Conservation (phyloP, 2,888 invertebrate genomes). For the Scaptomyza parva region DNA sequence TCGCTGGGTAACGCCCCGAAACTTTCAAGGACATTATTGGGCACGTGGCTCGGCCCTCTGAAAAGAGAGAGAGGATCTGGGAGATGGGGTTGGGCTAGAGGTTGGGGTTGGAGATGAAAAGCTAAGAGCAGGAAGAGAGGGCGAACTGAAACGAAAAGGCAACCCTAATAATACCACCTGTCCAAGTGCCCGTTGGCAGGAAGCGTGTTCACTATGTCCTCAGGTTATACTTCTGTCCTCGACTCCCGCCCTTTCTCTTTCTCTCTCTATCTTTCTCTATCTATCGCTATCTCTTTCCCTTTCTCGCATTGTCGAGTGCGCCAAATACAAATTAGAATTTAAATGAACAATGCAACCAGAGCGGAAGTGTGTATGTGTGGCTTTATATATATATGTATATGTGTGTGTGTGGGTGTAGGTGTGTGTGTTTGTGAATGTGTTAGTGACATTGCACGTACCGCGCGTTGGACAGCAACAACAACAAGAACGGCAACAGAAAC, state of each 20-base stretch:
- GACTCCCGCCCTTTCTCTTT: constrained; percentile 11
- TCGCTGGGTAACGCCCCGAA: constrained; percentile 46
- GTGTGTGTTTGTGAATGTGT: constrained; percentile 40
- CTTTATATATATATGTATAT: constrained; percentile 11
- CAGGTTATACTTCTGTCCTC: constrained; percentile 45
- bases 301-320: constrained; percentile 62
- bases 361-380: constrained; percentile 72
- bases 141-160: background rate
- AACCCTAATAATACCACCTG: constrained; percentile 37
- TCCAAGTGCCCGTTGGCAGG: constrained; percentile 59
- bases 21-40: constrained; percentile 73
- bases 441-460: constrained; percentile 67
- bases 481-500: constrained; percentile 27
- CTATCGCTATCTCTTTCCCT: background rate
- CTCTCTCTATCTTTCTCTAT: background rate
- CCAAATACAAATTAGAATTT: constrained; percentile 81
- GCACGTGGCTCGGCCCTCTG: constrained; percentile 56
- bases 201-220: constrained; percentile 57
- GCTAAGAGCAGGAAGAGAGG: background rate
- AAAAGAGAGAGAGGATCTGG: constrained; percentile 34
- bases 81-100: background rate
- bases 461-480: constrained; percentile 46
- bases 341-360: constrained; percentile 78
- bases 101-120: background rate
- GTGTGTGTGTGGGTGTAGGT: constrained; percentile 28